These are phyloP conservation scores for Pygoscelis adeliae DNA, from an alignment of 2,113 vertebrate genomes.

Conservation along the genomic window DNA sequence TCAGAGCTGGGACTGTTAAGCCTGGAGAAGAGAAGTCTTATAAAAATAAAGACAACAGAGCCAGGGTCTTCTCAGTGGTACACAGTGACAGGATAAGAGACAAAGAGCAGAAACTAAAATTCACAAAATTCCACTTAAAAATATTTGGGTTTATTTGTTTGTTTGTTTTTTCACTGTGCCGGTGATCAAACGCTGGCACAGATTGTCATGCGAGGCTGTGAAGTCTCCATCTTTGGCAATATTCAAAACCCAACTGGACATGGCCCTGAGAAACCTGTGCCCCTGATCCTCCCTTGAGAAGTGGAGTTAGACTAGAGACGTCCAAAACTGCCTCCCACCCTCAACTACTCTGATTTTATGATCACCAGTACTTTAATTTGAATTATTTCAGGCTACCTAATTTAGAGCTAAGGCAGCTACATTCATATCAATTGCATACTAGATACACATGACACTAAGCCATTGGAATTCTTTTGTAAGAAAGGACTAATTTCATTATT, in stretches of 20 bases:
- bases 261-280: accelerated
- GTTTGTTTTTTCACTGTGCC: neutral
- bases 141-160: neutral
- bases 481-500: neutral
- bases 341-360: neutral
- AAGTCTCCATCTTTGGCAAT: neutral
- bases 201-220: neutral
- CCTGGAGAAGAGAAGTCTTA: neutral
- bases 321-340: neutral
- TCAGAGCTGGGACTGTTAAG: neutral
- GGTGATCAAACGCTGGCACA: neutral
- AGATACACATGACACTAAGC: neutral
- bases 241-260: neutral
- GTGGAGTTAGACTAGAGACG: accelerated
- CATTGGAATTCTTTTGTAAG: neutral
- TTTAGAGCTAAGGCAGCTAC: neutral
- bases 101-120: neutral
- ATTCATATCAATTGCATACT: neutral
- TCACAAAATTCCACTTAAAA: neutral
- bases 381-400: neutral
- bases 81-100: neutral
- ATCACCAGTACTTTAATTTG: neutral
- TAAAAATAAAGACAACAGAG: neutral
- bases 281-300: neutral
- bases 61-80: neutral